Evolutionary conservation across 2,113 vertebrate genomes (phyloP).

Genomic region (Caracal caracal): DNA sequence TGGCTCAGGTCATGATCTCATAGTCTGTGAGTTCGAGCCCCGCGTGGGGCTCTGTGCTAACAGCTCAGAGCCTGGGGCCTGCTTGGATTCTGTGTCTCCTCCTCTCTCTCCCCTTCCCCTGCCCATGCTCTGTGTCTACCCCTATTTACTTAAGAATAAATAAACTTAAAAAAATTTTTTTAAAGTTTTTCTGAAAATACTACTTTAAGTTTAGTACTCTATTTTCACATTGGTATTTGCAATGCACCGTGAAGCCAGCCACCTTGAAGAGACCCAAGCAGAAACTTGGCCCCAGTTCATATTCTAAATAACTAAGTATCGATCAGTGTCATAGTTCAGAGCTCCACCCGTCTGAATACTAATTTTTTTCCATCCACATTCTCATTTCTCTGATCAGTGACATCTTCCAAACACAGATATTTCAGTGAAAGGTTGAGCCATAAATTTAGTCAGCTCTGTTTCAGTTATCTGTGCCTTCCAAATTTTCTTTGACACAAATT

Average conservation of each 20-base stretch:
- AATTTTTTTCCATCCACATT: conserved; percentile 35
- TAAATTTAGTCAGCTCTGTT: neutral
- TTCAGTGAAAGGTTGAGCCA: conserved; percentile 34
- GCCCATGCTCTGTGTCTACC: too few species aligned
- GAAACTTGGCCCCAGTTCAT: neutral
- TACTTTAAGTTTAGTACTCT: neutral
- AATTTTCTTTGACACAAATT: conserved; percentile 51
- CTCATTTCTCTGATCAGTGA: conserved; percentile 29
- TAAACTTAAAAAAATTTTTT: too few species aligned
- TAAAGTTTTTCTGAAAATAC: neutral
- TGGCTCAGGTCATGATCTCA: too few species aligned
- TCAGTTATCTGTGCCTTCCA: neutral
- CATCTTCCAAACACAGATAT: conserved; percentile 58
- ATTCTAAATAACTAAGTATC: neutral
- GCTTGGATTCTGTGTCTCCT: too few species aligned
- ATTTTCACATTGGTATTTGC: neutral
- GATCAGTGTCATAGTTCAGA: neutral
- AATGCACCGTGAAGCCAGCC: neutral
- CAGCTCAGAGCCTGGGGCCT: too few species aligned
- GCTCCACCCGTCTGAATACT: neutral
- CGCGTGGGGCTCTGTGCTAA: too few species aligned
- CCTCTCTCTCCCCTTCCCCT: too few species aligned
- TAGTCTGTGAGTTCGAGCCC: too few species aligned
- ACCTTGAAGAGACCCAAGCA: neutral
- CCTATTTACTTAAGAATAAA: too few species aligned